Evolutionary conservation across 1,140 invertebrate genomes (phyloP).

Genomic region (Adelges cooleyi): DNA sequence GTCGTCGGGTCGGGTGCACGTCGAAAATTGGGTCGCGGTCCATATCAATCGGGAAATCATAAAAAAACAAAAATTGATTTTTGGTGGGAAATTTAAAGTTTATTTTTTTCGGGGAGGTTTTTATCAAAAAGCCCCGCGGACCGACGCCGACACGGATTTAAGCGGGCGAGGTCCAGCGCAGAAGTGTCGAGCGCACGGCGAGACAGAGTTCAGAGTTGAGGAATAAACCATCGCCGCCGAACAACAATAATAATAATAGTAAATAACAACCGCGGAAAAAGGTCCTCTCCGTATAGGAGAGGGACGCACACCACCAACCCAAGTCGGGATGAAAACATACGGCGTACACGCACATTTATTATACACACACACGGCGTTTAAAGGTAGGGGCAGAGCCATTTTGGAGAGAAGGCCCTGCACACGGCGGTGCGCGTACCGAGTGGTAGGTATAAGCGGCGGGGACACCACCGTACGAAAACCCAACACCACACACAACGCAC

Average conservation of each 20-base stretch:
- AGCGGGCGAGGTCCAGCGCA: too few species aligned
- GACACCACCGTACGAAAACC: background rate
- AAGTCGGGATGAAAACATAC: conserved; percentile 21
- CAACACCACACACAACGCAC: background rate
- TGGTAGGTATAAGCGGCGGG: background rate
- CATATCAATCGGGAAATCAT: background rate
- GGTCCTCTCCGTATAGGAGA: conserved; percentile 21
- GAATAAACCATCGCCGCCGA: too few species aligned
- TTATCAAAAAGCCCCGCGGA: too few species aligned
- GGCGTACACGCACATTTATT: background rate
- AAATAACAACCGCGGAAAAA: background rate
- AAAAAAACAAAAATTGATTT: background rate
- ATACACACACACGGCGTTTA: background rate
- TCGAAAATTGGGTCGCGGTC: background rate
- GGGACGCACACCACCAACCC: conserved; percentile 20
- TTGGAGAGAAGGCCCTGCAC: conserved; percentile 22
- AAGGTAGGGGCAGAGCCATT: conserved; percentile 26
- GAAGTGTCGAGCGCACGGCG: too few species aligned
- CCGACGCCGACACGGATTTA: too few species aligned
- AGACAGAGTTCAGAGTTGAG: too few species aligned
- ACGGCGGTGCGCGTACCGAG: background rate
- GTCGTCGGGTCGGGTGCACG: too few species aligned
- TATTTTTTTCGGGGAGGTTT: too few species aligned
- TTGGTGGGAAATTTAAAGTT: too few species aligned
- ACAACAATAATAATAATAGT: too few species aligned